Base-by-base conservation (phyloP, 2,113 vertebrate genomes). In the Triplophysa dalaica region DNA sequence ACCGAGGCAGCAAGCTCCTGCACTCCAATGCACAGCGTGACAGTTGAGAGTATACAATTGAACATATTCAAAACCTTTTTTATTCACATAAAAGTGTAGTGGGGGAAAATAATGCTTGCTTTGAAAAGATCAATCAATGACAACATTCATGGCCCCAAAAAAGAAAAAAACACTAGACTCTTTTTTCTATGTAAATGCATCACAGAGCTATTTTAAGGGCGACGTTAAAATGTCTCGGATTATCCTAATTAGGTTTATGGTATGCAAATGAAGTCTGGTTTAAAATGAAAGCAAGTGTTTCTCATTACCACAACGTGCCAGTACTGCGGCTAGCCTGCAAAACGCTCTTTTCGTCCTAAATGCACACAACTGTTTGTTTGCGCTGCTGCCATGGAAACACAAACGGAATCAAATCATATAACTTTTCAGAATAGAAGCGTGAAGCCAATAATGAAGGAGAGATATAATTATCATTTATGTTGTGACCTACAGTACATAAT, bases 1-100 rank as follows among this genome's bases (percentile, higher is more conserved):
- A 83, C 69, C 74, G 62, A 85, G 77, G 74, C 81, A 83, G 85
- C 87, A 77, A 83, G 86, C 82, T 61, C 52, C 10, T 12, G 78
- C 29, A 76, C 43, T 83, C 67, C 78, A 58, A 76, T 43, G 76
- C 77, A 84, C 63, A 88, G 82, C 70, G 64, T 72, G 83, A 84
- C 56, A 72, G 75, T 50, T 70, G 45, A 72, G 75, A 79, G 43
- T 81, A 68, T 84, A 81, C 74, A 69, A 65, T 66, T 73, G 58
- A 69, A 67, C 41, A 74, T 80, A 73, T 68, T 29, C 70, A 81
- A 78, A 60, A 77, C 29, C 45, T 17, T 75, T 74, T 79, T 81
- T 81, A 76, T 81, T 84, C 76, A 79, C 52, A 72, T 43, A 16
- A 38, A 70, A 67, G 79, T 68, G 78, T 54, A 24, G 70, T 79